phyloP scores from a whole-genome alignment of 2,113 vertebrate genomes.

The Corythornis vintsioides region DNA sequence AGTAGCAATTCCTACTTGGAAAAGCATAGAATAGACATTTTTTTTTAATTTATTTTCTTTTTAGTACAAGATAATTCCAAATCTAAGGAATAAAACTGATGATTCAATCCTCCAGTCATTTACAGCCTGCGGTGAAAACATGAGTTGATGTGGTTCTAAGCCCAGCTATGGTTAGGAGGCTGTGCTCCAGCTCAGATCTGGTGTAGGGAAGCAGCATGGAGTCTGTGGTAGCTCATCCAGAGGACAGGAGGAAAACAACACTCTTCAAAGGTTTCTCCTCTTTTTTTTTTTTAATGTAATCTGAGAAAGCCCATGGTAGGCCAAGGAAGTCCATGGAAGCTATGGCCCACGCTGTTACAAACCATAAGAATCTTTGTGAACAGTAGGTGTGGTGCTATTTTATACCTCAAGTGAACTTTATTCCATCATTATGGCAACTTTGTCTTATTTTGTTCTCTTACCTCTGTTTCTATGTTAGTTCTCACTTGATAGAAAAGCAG shows the following conservation, averaged over 20 bases:
- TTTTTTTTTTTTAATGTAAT: background rate
- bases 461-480: background rate
- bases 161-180: background rate
- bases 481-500: background rate
- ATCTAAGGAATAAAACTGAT: background rate
- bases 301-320: background rate
- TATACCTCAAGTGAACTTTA: background rate
- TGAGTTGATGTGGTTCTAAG: background rate
- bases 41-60: background rate
- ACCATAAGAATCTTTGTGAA: background rate
- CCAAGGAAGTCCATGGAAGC: background rate
- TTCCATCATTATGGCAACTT: background rate
- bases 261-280: background rate
- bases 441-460: background rate
- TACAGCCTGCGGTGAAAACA: background rate
- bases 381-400: background rate
- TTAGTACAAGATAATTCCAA: background rate
- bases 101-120: background rate
- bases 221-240: background rate
- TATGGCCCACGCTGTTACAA: background rate
- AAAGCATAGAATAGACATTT: background rate
- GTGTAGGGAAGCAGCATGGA: background rate
- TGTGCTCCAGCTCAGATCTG: fast-evolving
- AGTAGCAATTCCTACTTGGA: background rate
- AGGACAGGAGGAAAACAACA: background rate